Percentiles rank a stretch among this genome's conserved stretches.
These are phyloP conservation scores for Glaucopsyche alexis DNA, from an alignment of 2,888 invertebrate species.

Conservation along the genomic window DNA sequence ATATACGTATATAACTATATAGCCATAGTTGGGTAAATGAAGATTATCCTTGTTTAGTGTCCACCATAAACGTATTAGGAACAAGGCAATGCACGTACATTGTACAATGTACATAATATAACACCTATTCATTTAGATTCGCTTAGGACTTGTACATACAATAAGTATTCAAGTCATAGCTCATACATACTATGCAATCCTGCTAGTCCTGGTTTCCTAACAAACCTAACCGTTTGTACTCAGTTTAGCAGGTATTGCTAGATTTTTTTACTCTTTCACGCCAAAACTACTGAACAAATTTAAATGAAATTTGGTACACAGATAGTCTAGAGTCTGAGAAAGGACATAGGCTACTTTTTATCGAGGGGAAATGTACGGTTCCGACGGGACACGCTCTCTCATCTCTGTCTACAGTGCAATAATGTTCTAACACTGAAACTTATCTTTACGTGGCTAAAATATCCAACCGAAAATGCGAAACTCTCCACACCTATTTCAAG, in stretches of 20 bases:
- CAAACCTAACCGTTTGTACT: neutral
- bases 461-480: neutral
- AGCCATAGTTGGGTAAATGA: neutral
- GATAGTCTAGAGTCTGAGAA: too few species aligned
- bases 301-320: too few species aligned
- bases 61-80: conserved; percentile 10
- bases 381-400: too few species aligned
- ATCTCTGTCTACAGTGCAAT: too few species aligned
- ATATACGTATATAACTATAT: too few species aligned
- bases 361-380: too few species aligned
- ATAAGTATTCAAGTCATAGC: conserved; percentile 10
- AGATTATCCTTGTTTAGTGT: neutral
- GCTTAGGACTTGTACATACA: conserved; percentile 3
- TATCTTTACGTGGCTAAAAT: neutral
- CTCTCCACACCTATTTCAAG: conserved; percentile 10
- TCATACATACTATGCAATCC: neutral
- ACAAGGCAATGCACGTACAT: conserved; percentile 11
- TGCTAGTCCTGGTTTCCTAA: neutral
- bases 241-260: neutral
- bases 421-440: neutral
- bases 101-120: neutral
- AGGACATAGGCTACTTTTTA: too few species aligned
- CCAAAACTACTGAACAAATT: too few species aligned
- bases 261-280: neutral
- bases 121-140: conserved; percentile 7